Percentiles rank a stretch among this genome's conserved stretches.
Evolutionary conservation across 1,140 invertebrate species (phyloP).

Genomic region (Drosophila repleta): DNA sequence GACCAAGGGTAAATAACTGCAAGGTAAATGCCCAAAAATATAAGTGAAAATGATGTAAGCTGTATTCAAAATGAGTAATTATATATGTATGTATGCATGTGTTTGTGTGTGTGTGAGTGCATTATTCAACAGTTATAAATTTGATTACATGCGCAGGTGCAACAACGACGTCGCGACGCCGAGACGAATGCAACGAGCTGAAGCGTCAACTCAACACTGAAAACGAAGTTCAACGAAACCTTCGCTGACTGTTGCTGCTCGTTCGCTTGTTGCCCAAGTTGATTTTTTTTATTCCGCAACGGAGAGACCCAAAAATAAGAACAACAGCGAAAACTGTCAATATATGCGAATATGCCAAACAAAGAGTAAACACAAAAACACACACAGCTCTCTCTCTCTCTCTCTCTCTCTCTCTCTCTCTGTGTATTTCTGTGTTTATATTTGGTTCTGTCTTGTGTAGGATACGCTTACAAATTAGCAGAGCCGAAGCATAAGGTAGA

Average conservation of each 20-base stretch:
- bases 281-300: constrained; percentile 55
- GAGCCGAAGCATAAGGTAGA: constrained; percentile 63
- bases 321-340: constrained; percentile 47
- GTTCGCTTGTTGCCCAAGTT: constrained; percentile 34
- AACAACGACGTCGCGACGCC: neutral
- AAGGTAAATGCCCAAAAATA: neutral
- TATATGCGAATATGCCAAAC: constrained; percentile 55
- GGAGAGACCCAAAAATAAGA: constrained; percentile 59
- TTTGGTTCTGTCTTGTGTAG: constrained; percentile 39
- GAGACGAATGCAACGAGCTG: neutral
- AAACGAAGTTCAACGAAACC: constrained; percentile 70
- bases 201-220: constrained; percentile 4
- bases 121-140: neutral
- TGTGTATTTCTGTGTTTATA: constrained; percentile 12
- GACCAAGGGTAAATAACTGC: neutral
- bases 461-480: constrained; percentile 64
- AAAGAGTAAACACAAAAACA: constrained; percentile 60
- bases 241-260: constrained; percentile 11
- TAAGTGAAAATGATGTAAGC: neutral
- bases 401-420: too few relatives aligned
- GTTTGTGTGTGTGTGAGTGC: too few relatives aligned
- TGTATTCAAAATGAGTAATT: neutral
- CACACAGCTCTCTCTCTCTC: constrained; percentile 16
- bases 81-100: too few relatives aligned
- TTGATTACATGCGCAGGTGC: constrained; percentile 1